Conservation (phyloP, 35 echinoderm and acorn worm genomes). For the Chiridota heheva region DNA sequence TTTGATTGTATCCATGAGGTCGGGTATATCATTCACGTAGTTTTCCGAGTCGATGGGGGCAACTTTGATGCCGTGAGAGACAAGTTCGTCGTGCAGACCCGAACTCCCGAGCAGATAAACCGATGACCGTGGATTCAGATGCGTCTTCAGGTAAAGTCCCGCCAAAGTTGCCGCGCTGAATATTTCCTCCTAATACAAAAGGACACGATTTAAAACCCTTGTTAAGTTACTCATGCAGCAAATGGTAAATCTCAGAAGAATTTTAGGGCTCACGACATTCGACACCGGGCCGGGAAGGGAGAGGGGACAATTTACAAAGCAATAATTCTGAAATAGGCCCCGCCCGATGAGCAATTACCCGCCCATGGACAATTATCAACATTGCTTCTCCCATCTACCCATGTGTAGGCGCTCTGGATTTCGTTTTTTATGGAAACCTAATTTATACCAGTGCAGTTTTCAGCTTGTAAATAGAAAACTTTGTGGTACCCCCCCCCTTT, state of each 20-base stretch:
- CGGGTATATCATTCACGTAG: conserved; percentile 32
- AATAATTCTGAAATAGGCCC: not conserved
- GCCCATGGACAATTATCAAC: no score
- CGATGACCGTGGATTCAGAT: conserved; percentile 60
- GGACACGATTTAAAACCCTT: not conserved
- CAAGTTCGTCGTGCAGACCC: conserved; percentile 77
- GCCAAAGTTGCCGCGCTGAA: conserved; percentile 76
- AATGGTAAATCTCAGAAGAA: not conserved
- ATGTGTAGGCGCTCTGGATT: no score
- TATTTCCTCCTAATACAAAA: conserved; percentile 70
- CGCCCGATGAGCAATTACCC: no score
- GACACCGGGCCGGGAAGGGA: not conserved
- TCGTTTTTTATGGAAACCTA: no score
- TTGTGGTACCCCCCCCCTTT: no score
- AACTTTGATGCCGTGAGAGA: conserved; percentile 51
- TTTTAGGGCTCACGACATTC: not conserved
- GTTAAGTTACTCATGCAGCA: not conserved
- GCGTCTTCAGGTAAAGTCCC: conserved; percentile 74
- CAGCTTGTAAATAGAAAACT: no score
- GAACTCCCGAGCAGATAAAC: conserved; percentile 76
- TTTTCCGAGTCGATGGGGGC: conserved; percentile 31
- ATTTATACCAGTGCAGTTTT: no score
- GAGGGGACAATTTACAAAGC: not conserved
- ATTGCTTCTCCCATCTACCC: no score
- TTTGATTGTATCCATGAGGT: conserved; percentile 38